A percentile compares a stretch with the other conserved stretches of the same genome.
These are phyloP conservation scores for Meteorus colon DNA, from an alignment of 2,888 invertebrate genomes.

Conservation along the genomic window DNA sequence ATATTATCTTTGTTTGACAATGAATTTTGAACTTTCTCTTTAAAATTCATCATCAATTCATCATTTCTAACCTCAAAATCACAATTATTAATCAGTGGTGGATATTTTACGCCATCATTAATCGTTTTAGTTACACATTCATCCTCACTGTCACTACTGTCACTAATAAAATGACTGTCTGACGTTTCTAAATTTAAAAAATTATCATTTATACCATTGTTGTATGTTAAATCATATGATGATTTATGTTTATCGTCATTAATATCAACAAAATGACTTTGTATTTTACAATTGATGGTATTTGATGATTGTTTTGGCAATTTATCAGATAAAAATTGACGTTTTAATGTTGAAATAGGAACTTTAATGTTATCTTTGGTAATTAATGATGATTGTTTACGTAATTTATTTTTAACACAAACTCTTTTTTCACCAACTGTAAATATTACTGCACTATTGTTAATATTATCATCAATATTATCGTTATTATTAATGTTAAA, in stretches of 20 bases:
- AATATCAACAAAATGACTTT: slow-evolving; percentile 56
- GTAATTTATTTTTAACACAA: slow-evolving; percentile 47
- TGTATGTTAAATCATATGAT: slow-evolving; percentile 62
- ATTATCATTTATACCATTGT: slow-evolving; percentile 51
- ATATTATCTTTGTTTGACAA: background rate
- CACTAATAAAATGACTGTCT: background rate
- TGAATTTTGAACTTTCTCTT: background rate
- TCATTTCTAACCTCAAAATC: background rate
- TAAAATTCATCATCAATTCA: background rate
- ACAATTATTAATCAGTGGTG: background rate
- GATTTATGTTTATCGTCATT: slow-evolving; percentile 59
- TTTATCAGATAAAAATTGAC: slow-evolving; percentile 30
- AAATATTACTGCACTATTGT: slow-evolving; percentile 60
- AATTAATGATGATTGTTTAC: slow-evolving; percentile 35
- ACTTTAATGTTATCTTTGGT: slow-evolving; percentile 59
- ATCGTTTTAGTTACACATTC: slow-evolving; percentile 49
- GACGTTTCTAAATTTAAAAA: slow-evolving; percentile 35
- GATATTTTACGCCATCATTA: slow-evolving; percentile 34
- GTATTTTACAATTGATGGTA: slow-evolving; percentile 48
- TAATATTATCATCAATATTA: slow-evolving; percentile 8
- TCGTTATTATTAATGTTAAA: slow-evolving; percentile 38
- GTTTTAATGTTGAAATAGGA: slow-evolving; percentile 50
- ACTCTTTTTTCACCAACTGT: slow-evolving; percentile 65
- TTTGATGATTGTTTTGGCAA: slow-evolving; percentile 36
- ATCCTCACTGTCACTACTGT: slow-evolving; percentile 50